phyloP scores from a whole-genome alignment of 2,113 vertebrate species.

The Oophaga pumilio region DNA sequence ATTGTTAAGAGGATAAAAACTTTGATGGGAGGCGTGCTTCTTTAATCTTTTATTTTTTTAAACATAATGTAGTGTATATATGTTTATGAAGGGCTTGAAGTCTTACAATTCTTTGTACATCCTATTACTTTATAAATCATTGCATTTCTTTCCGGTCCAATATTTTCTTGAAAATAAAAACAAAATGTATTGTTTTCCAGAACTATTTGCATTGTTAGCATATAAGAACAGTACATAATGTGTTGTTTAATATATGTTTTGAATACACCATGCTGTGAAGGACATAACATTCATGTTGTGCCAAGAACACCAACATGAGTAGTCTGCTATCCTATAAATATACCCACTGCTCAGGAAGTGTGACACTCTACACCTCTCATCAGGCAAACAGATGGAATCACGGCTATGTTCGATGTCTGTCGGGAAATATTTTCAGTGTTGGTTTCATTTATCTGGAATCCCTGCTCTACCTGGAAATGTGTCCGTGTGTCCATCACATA shows the following conservation, averaged over 20 bases:
- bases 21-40: too few species aligned
- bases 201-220: not conserved
- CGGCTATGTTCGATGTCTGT: not conserved
- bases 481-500: not conserved
- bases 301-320: slow-evolving; percentile 22
- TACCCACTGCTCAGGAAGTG: slow-evolving; percentile 8
- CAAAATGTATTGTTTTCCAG: not conserved
- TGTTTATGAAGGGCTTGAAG: not conserved
- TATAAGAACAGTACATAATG: slow-evolving; percentile 30
- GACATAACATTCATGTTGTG: slow-evolving; percentile 1
- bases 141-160: not conserved
- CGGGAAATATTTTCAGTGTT: not conserved
- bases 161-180: not conserved
- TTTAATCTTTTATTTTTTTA: too few species aligned
- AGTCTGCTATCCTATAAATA: slow-evolving; percentile 23
- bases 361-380: not conserved
- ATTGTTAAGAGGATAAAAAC: too few species aligned
- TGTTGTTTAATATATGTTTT: slow-evolving; percentile 17
- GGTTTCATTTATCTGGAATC: not conserved
- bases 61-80: not conserved
- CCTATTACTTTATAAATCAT: not conserved
- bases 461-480: slow-evolving; percentile 14
- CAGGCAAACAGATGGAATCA: not conserved
- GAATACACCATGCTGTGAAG: not conserved
- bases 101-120: not conserved